These are phyloP conservation scores for Luffia ferchaultella DNA, from an alignment of 2,888 invertebrate genomes.

Conservation along the genomic window DNA sequence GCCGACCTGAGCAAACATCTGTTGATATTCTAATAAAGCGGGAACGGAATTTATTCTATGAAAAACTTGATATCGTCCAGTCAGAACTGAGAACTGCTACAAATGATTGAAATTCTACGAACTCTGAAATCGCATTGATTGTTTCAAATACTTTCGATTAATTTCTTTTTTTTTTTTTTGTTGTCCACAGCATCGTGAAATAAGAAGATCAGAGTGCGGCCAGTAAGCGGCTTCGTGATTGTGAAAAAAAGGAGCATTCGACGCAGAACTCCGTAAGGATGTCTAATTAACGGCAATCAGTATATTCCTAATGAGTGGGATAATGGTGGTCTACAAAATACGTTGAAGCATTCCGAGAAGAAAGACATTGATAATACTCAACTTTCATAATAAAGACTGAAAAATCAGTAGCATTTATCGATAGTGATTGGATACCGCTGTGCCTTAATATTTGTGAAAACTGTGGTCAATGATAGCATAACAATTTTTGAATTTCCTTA, in stretches of 20 bases:
- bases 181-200: slow-evolving; percentile 51
- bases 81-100: not conserved
- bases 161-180: slow-evolving; percentile 22
- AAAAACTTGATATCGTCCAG: slow-evolving; percentile 3
- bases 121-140: not conserved
- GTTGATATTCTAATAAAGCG: slow-evolving; percentile 36
- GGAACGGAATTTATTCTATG: too few species aligned
- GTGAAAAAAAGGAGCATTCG: slow-evolving; percentile 58
- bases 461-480: too few species aligned
- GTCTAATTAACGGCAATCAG: slow-evolving; percentile 66
- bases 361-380: too few species aligned
- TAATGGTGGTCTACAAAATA: slow-evolving; percentile 60
- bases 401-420: too few species aligned
- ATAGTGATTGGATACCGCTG: slow-evolving; percentile 49
- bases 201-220: slow-evolving; percentile 58
- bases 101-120: not conserved
- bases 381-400: too few species aligned
- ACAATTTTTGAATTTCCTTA: too few species aligned
- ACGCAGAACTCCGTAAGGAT: slow-evolving; percentile 47
- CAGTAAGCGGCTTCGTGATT: slow-evolving; percentile 56
- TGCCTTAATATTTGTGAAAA: slow-evolving; percentile 55
- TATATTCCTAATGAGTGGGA: slow-evolving; percentile 65
- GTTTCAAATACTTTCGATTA: not conserved
- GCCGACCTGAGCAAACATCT: slow-evolving; percentile 55
- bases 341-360: slow-evolving; percentile 63